These are phyloP conservation scores for Dendronephthya gigantea DNA, from an alignment of 64 coral and sea anemone genomes.

Conservation along the genomic window DNA sequence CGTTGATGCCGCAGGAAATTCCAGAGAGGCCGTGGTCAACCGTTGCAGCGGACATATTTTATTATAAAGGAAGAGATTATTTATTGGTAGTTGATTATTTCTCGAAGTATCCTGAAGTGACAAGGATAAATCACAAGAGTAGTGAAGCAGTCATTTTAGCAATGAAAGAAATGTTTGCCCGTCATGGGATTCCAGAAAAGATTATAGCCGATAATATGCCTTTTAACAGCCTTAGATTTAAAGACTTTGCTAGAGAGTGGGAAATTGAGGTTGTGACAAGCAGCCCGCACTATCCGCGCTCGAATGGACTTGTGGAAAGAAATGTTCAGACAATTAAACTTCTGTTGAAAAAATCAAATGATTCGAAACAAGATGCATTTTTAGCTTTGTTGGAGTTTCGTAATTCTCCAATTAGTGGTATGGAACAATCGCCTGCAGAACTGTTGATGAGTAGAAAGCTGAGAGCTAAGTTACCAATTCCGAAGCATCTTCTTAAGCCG, in stretches of 20 bases:
- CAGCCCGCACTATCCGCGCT: slow-evolving; percentile 26
- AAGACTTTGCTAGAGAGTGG: background rate
- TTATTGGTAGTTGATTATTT: slow-evolving; percentile 32
- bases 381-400: background rate
- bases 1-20: background rate
- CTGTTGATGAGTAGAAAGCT: slow-evolving; percentile 30
- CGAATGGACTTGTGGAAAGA: slow-evolving; percentile 19
- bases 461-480: slow-evolving; percentile 22
- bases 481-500: slow-evolving; percentile 9
- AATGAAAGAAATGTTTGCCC: slow-evolving; percentile 33
- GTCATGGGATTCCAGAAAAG: slow-evolving; percentile 34
- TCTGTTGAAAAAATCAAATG: background rate
- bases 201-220: slow-evolving; percentile 44
- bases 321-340: slow-evolving; percentile 23
- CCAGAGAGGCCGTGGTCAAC: background rate
- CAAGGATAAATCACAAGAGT: slow-evolving; percentile 1
- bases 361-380: slow-evolving; percentile 2
- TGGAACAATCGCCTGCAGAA: slow-evolving; percentile 26
- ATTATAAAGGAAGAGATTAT: slow-evolving; percentile 16
- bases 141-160: slow-evolving; percentile 6
- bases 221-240: slow-evolving; percentile 15
- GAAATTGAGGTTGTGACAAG: background rate
- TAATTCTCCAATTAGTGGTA: slow-evolving; percentile 39
- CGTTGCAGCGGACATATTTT: slow-evolving; percentile 6
- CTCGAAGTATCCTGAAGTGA: slow-evolving; percentile 30